phyloP scores from a whole-genome alignment of 1,140 invertebrate species.

The Delia radicum region DNA sequence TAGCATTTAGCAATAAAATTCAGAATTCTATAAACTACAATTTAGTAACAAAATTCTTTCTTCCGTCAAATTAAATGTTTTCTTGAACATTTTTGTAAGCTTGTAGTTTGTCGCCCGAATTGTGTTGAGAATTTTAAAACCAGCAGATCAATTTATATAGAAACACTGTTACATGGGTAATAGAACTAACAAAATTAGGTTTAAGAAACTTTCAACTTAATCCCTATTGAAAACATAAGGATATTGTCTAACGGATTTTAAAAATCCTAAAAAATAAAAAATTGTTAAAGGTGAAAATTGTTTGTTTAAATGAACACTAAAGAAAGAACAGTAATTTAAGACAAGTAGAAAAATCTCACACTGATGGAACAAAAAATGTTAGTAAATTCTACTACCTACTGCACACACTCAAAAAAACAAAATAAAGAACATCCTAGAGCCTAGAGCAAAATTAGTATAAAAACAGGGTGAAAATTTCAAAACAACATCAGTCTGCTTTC shows the following conservation, averaged over 20 bases:
- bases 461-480: neutral
- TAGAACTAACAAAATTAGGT: neutral
- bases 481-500: neutral
- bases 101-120: too few relatives aligned
- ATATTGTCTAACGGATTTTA: neutral
- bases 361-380: neutral
- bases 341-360: neutral
- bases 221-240: neutral
- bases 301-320: neutral
- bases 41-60: too few relatives aligned
- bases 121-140: too few relatives aligned
- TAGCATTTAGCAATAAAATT: too few relatives aligned
- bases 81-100: too few relatives aligned
- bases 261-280: neutral
- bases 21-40: too few relatives aligned
- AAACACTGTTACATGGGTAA: neutral
- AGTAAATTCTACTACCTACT: neutral
- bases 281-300: conserved; percentile 13
- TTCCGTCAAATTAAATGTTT: too few relatives aligned
- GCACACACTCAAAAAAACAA: neutral
- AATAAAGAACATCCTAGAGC: neutral
- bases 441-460: neutral
- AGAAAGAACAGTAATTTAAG: neutral
- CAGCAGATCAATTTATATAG: too few relatives aligned
- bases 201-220: neutral